These are phyloP conservation scores for Cyclophora albipunctata DNA, from an alignment of 2,888 invertebrate genomes.

Conservation along the genomic window DNA sequence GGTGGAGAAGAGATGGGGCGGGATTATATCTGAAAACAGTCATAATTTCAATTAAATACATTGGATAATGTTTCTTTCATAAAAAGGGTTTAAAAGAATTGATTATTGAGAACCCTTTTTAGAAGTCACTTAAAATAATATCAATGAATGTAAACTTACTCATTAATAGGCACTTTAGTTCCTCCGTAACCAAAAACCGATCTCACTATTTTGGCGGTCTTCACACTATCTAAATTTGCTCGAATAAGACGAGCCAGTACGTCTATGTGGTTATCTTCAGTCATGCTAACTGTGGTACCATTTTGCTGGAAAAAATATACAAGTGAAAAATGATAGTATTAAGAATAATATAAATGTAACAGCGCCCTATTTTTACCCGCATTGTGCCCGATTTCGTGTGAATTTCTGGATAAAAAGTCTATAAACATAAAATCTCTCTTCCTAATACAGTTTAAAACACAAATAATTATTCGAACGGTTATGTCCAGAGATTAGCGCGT, in stretches of 20 bases:
- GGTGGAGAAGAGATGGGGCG: slow-evolving; percentile 56
- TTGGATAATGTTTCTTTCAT: not conserved
- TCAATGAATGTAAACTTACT: slow-evolving; percentile 30
- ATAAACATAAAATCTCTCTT: no score
- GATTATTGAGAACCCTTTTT: no score
- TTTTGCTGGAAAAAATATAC: slow-evolving; percentile 40
- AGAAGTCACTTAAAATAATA: not conserved
- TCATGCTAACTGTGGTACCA: slow-evolving; percentile 44
- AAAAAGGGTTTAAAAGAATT: no score
- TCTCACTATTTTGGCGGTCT: slow-evolving; percentile 47
- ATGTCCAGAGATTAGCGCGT: no score
- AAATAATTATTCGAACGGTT: no score
- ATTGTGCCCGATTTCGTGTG: no score
- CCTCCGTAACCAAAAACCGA: slow-evolving; percentile 52
- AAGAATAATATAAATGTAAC: not conserved
- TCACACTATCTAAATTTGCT: slow-evolving; percentile 50
- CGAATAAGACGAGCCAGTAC: slow-evolving; percentile 52
- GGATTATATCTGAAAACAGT: slow-evolving; percentile 46
- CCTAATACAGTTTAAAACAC: no score
- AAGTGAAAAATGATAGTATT: not conserved
- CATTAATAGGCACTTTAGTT: slow-evolving; percentile 35
- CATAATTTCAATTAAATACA: slow-evolving; percentile 1
- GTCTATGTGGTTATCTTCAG: slow-evolving; percentile 51
- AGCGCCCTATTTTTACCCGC: not conserved
- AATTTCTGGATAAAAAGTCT: not conserved